These are phyloP conservation scores for Pristionchus mayeri DNA, from an alignment of 2,888 invertebrate genomes.

Conservation along the genomic window DNA sequence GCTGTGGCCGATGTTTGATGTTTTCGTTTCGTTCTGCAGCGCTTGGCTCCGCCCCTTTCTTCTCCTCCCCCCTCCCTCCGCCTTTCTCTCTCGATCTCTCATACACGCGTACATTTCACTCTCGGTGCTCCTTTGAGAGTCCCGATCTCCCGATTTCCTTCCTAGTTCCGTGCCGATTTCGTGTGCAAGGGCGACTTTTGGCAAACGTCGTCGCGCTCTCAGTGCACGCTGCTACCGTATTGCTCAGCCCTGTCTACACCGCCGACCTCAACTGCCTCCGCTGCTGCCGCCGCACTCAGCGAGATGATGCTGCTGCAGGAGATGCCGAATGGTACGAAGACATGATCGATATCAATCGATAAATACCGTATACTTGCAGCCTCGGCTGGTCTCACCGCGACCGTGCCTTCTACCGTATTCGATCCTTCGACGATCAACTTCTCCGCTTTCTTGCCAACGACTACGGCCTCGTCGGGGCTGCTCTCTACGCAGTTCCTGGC, in stretches of 20 bases:
- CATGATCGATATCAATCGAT: neutral
- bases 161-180: neutral
- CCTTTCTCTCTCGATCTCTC: neutral
- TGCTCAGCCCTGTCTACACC: slow-evolving; percentile 3
- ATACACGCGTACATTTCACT: slow-evolving; percentile 11
- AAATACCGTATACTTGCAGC: slow-evolving; percentile 11
- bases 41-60: neutral
- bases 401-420: neutral
- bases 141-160: neutral
- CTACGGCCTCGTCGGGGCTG: neutral
- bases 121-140: neutral
- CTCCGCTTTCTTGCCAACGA: neutral
- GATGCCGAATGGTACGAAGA: slow-evolving; percentile 8
- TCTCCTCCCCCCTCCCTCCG: neutral
- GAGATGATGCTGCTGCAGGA: slow-evolving; percentile 40
- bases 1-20: slow-evolving; percentile 29
- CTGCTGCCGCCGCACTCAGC: neutral
- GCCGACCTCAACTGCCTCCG: neutral
- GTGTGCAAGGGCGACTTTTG: neutral
- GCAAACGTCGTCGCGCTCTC: neutral
- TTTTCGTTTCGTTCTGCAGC: slow-evolving; percentile 3
- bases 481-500: neutral
- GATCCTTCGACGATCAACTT: neutral
- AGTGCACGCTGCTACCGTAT: slow-evolving; percentile 13
- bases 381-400: neutral